Percentiles rank a stretch among this genome's conserved stretches.
These are phyloP conservation scores for Cossypha dichroa DNA, from an alignment of 2,797 vertebrate species.

Conservation along the genomic window DNA sequence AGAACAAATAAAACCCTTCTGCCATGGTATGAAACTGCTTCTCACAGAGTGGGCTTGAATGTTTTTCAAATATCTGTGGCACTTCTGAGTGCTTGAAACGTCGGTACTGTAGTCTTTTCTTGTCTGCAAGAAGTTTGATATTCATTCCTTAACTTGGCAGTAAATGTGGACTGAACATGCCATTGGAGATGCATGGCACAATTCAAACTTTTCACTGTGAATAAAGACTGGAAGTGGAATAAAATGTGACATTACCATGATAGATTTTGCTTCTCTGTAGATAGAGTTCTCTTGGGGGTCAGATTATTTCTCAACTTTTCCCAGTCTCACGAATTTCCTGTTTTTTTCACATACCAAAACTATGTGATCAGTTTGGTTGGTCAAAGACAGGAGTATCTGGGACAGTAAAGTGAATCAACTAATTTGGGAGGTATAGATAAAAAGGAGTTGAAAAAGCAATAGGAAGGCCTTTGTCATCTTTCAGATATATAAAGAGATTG, in stretches of 20 bases:
- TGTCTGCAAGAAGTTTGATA: neutral
- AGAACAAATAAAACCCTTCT: neutral
- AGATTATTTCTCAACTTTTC: neutral
- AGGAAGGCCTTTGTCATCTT: neutral
- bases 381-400: neutral
- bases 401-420: neutral
- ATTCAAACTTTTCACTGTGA: neutral
- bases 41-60: neutral
- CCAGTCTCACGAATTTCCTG: neutral
- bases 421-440: neutral
- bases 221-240: neutral
- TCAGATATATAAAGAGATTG: neutral
- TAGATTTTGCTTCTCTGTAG: neutral
- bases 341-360: neutral
- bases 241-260: neutral
- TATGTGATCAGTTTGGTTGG: neutral
- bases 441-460: neutral
- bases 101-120: neutral
- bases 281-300: neutral
- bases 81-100: neutral
- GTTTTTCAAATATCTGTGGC: neutral
- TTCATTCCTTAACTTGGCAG: neutral
- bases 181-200: neutral
- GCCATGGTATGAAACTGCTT: neutral
- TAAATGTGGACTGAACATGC: neutral